Percentiles rank a stretch among this genome's conserved stretches.
Conservation (phyloP, 2,888 invertebrate species). For the Stenodema calcarata region DNA sequence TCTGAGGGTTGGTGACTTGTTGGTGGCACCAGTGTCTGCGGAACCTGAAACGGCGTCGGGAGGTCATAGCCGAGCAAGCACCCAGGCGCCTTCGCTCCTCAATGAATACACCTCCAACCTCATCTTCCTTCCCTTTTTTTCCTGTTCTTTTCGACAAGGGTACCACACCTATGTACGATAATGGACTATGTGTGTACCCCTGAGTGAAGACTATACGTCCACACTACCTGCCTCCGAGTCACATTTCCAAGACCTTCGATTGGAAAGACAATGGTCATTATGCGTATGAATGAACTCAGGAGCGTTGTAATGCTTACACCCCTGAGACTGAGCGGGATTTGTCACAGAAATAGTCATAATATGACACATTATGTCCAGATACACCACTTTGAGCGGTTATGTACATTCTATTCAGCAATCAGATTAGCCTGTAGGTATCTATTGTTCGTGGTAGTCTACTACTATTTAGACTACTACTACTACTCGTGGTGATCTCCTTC, state of each 20-base stretch:
- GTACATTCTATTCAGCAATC: no score
- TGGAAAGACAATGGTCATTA: neutral
- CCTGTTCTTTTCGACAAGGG: neutral
- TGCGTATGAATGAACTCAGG: neutral
- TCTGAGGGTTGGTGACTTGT: neutral
- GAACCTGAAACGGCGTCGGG: neutral
- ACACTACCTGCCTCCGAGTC: neutral
- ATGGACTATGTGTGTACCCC: slow-evolving; percentile 4
- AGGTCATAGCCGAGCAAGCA: neutral
- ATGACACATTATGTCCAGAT: no score
- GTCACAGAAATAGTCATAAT: no score
- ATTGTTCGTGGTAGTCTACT: no score
- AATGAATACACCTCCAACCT: slow-evolving; percentile 3
- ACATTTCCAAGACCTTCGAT: neutral
- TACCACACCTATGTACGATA: slow-evolving; percentile 9
- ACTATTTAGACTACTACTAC: no score
- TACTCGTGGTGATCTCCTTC: no score
- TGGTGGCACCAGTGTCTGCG: neutral
- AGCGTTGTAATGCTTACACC: no score
- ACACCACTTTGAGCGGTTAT: no score
- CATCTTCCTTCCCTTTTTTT: neutral
- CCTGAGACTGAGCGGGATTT: no score
- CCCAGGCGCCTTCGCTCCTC: neutral
- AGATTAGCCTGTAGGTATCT: no score
- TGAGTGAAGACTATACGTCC: neutral